Base-by-base conservation (phyloP, 2,797 vertebrate species). In the Characodon lateralis region DNA sequence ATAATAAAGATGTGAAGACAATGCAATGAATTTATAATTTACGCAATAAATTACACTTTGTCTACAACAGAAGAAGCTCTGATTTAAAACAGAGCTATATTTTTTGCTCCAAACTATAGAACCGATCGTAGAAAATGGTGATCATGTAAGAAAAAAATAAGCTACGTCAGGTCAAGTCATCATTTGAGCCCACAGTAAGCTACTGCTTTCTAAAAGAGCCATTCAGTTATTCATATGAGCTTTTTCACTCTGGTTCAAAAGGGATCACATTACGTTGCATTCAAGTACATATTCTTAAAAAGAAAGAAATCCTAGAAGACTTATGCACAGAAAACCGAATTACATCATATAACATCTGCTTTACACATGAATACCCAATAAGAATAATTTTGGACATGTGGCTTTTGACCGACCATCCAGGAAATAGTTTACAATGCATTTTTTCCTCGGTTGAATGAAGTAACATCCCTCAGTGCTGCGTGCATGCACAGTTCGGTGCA, bases 351-450 rank as follows among this genome's bases (percentile, higher is more conserved):
- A 43, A 69, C 89, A 88, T 92, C 86, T 91, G 91, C 82, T 93
- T 82, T 82, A 74, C 43, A 78, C 84, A 91, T 91, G 84, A 90
- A 92, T 89, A 84, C 51, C 53, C 78, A 89, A 88, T 82, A 78
- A 89, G 89, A 80, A 63, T 66, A 50, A 66, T 74, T 70, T 76
- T 78, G 69, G 70, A 80, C 77, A 86, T 74, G 24, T 20, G 66
- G 72, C 24, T 72, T 89, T 84, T 91, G 88, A 93, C 56, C 88
- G 87, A 87, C 89, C 84, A 78, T 63, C 53, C 86, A 89, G 91
- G 93, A 93, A 92, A 89, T 88, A 51, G 63, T 90, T 90, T 82
- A 72, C 82, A 86, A 83, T 87, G 82, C 83, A 76, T 86, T 89
- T 85, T 68, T 85, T 70, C 68, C 74, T 76, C 20, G 56, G 74